These are phyloP conservation scores for Irena cyanogastra DNA, from an alignment of 2,113 vertebrate genomes.

Conservation along the genomic window DNA sequence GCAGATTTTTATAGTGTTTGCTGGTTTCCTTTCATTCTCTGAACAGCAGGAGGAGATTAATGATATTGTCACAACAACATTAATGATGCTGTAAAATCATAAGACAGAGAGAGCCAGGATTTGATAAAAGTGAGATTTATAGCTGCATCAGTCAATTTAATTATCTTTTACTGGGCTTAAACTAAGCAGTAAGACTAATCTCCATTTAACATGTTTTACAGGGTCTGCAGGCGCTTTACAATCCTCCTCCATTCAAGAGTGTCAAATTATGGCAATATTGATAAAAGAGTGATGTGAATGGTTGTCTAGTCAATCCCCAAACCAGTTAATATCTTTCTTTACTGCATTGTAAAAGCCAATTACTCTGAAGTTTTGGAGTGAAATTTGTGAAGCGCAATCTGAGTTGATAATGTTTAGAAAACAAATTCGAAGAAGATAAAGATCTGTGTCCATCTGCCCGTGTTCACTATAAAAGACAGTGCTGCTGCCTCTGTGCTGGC, in stretches of 20 bases:
- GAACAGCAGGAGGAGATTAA: constrained; percentile 46
- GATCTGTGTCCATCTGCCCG: neutral
- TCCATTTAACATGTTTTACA: constrained; percentile 68
- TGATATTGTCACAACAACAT: constrained; percentile 63
- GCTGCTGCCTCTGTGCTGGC: neutral
- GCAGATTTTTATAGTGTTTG: neutral
- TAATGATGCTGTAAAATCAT: constrained; percentile 79
- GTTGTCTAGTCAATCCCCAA: constrained; percentile 57
- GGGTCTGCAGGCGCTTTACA: constrained; percentile 72
- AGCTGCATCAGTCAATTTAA: constrained; percentile 77
- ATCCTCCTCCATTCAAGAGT: constrained; percentile 71
- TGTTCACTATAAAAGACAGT: accelerated
- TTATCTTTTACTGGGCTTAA: constrained; percentile 77
- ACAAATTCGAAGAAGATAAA: constrained; percentile 61
- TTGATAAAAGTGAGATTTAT: constrained; percentile 78
- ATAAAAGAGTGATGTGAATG: constrained; percentile 71
- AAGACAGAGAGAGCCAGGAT: constrained; percentile 54
- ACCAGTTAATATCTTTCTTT: constrained; percentile 69
- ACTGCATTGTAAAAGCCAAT: constrained; percentile 78
- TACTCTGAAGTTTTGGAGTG: constrained; percentile 68
- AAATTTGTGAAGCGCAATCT: constrained; percentile 70
- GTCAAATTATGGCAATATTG: constrained; percentile 80
- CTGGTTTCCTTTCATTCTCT: neutral
- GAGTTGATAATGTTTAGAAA: constrained; percentile 74
- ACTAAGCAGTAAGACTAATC: constrained; percentile 73